Base-by-base conservation (phyloP, 1,140 invertebrate genomes). In the Elymnias hypermnestra region DNA sequence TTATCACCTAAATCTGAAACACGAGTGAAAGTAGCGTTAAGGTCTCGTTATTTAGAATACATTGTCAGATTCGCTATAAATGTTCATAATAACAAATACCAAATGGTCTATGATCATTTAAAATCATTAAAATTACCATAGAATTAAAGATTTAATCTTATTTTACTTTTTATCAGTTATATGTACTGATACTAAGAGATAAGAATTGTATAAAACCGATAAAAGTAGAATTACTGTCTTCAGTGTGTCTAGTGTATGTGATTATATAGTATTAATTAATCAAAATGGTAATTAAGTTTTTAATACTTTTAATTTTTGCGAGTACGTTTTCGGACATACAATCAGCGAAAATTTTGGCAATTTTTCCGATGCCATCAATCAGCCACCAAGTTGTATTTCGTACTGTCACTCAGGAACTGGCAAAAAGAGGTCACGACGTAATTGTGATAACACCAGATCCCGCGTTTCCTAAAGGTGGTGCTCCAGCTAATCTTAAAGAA, bases 361-460 rank as follows among this genome's bases (percentile, higher is more conserved):
- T 86, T 9, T 83, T 82, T 40, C 83, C 86, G 18, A 67, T 74
- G 3, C 72, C 82, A 28, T 72, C 66, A 2, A 50, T 52, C 8
- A 87, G 83, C 46, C 86, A 88, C 48, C 73, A 79, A 53, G 68
- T 78, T 15, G 64, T 87, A 12, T 77, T 83, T 38, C 39, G 69
- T 41, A 57, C 71, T 9, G 10, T 86, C 4, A 60, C 65, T 8
- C 35, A 48, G 13, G 62, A 53, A 23, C 38, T 65, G 7, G 35
- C 41, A 1, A 48, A 55, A 39, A 33, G 40, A 5, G 52, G 54
- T 35, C 54, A 63, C 45, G 42, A 56, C 17, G 14, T 88, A 2
- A 73, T 75, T 10, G 52, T 74, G 0, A 39, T 69, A 0, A 77
- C 71, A 10, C 54, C 54, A 28, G 58, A 71, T 48, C 63, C 65